Base-by-base conservation (phyloP, 1,140 invertebrate genomes). In the Gryllus bimaculatus region DNA sequence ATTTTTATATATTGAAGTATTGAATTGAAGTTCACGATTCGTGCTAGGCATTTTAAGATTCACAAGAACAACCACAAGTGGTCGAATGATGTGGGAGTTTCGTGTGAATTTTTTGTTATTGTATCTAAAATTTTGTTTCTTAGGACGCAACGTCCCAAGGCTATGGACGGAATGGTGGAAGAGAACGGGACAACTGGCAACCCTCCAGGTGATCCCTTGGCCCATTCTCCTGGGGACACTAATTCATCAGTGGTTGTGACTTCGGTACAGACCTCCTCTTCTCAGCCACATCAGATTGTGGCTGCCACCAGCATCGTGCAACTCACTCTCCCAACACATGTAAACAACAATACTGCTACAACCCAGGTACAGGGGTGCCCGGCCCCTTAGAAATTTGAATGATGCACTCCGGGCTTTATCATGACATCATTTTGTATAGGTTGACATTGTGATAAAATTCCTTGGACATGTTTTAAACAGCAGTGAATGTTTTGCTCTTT, bases 121-220 rank as follows among this genome's bases (percentile, higher is more conserved):
- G 26, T 39, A 2, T 39, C 26, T 39, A 47, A 76, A 47, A 12
- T 47, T 73, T 78, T 80, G 26, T 80, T 82, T 88, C 87, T 80
- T 84, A 90, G 89, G 87, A 86, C 85, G 84, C 81, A 81, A 82
- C 83, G 85, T 86, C 84, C 85, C 85, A 86, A 85, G 88, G 89
- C 87, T 87, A 95, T 95, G 93, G 93, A 94, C 89, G 92, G 92
- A 87, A 94, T 95, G 90, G 93, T 94, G 85, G 93, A 94, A 88
- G 93, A 94, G 89, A 94, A 94, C 85, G 93, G 93, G 87, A 89
- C 90, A 82, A 90, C 90, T 81, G 86, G 88, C 83, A 89, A 90
- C 82, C 90, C 90, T 81, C 86, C 87, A 83, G 87, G 89, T 84
- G 90, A 91, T 86, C 90, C 90, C 82, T 80, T 83, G n/a, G 82